Percentiles rank a stretch among this genome's conserved stretches.
Evolutionary conservation across 2,797 vertebrate species (phyloP).

Genomic region (Columba guinea): DNA sequence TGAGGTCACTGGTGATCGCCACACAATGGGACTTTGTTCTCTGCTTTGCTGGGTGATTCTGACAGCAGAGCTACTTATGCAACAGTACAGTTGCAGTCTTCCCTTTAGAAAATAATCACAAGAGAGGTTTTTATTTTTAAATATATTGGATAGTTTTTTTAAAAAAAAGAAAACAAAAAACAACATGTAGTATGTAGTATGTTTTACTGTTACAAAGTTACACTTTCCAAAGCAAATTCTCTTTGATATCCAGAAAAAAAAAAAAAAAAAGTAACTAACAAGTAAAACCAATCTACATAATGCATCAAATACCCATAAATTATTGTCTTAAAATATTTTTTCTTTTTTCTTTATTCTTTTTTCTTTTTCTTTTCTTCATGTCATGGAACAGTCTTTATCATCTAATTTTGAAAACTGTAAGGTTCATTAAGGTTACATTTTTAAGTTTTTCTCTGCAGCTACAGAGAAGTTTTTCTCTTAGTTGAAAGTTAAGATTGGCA

Average conservation of each 20-base stretch:
- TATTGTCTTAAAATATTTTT: neutral
- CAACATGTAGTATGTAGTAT: fast-evolving
- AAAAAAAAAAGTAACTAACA: neutral
- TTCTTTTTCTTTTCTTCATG: neutral
- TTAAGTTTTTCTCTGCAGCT: neutral
- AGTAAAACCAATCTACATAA: neutral
- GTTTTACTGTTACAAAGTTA: neutral
- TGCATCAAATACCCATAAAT: neutral
- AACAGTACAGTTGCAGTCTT: neutral
- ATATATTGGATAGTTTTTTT: neutral
- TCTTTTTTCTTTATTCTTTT: neutral
- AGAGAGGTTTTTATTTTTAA: neutral
- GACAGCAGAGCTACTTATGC: neutral
- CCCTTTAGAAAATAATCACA: neutral
- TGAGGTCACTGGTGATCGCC: neutral
- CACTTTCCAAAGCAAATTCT: neutral
- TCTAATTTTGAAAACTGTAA: neutral
- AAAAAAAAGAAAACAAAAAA: neutral
- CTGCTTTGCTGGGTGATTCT: neutral
- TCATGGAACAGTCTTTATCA: neutral
- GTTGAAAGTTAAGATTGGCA: neutral
- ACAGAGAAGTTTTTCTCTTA: neutral
- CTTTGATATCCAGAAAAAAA: neutral
- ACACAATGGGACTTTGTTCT: neutral
- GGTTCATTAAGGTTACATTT: neutral